phyloP scores from a whole-genome alignment of 2,113 vertebrate genomes.

The Pluvialis apricaria region DNA sequence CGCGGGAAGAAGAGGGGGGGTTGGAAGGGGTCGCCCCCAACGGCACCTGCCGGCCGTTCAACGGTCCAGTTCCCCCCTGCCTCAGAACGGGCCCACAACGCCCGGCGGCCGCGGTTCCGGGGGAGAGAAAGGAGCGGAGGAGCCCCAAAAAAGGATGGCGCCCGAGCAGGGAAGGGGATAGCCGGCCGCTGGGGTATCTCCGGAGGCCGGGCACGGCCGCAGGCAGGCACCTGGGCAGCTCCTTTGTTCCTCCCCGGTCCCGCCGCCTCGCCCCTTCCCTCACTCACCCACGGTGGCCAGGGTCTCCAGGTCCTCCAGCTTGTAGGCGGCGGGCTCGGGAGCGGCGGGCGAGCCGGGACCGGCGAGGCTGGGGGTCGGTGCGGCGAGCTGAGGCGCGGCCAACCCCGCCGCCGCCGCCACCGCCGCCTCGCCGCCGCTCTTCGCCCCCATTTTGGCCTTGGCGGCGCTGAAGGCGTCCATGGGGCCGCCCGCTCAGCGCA shows the following conservation, averaged over 20 bases:
- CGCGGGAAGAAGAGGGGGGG: not conserved
- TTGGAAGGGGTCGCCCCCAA: not conserved
- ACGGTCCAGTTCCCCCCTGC: not conserved
- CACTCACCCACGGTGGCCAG: constrained; percentile 88
- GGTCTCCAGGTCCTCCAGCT: constrained; percentile 85
- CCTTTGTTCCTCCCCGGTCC: constrained; percentile 24
- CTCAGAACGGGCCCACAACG: not conserved
- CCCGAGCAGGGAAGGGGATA: not conserved
- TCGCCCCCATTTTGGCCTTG: constrained; percentile 61
- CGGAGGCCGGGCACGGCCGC: not conserved
- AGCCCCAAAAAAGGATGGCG: not conserved
- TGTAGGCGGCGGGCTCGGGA: constrained; percentile 51
- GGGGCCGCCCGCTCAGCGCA: constrained; percentile 4
- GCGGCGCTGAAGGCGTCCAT: constrained; percentile 58
- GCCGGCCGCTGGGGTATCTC: not conserved
- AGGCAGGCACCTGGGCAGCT: not conserved
- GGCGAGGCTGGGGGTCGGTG: not conserved
- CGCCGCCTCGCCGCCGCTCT: constrained; percentile 22
- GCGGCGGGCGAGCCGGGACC: constrained; percentile 11
- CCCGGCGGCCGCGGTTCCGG: not conserved
- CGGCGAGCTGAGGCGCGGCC: not conserved
- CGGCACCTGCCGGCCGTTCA: constrained; percentile 13
- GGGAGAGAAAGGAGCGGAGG: not conserved
- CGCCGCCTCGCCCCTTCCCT: not conserved
- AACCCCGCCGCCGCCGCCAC: not conserved